These are phyloP conservation scores for Hippotragus niger DNA, from an alignment of 2,113 vertebrate genomes.

Conservation along the genomic window DNA sequence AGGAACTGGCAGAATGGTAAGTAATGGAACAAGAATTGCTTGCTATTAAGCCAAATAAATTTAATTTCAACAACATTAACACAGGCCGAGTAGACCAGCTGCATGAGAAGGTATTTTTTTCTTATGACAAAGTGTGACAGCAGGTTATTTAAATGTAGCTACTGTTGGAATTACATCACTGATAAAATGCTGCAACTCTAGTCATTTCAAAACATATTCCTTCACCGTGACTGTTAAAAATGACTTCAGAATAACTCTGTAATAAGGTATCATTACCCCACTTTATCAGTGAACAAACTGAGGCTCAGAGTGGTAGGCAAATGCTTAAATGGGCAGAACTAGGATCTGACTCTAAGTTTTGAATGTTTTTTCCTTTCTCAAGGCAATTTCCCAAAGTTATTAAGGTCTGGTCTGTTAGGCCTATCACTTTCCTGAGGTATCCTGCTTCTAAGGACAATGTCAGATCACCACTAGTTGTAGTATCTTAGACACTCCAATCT, in stretches of 20 bases:
- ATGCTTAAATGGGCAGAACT: background rate
- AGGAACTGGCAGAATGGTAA: background rate
- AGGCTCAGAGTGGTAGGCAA: background rate
- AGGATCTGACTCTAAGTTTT: background rate
- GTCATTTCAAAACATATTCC: constrained; percentile 30
- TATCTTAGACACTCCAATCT: constrained; percentile 9
- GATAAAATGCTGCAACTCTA: constrained; percentile 10
- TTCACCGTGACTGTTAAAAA: constrained; percentile 20
- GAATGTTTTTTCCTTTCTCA: background rate
- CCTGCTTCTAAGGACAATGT: background rate
- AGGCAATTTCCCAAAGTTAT: background rate
- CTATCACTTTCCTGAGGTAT: background rate
- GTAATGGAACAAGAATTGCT: constrained; percentile 43
- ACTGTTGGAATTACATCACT: constrained; percentile 30
- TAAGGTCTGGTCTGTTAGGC: background rate
- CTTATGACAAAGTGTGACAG: constrained; percentile 19
- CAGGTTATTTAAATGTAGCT: constrained; percentile 45
- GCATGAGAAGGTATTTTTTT: constrained; percentile 4
- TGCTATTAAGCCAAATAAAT: constrained; percentile 22
- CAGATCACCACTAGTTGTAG: background rate
- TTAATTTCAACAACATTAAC: constrained; percentile 26
- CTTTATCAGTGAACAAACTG: background rate
- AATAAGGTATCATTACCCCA: background rate
- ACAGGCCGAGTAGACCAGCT: constrained; percentile 6
- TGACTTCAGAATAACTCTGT: constrained; percentile 16